Evolutionary conservation across 2,888 invertebrate species (phyloP), one percentile per base, ranked within the genome.

Genomic region (Lepeophtheirus nordmannii): DNA sequence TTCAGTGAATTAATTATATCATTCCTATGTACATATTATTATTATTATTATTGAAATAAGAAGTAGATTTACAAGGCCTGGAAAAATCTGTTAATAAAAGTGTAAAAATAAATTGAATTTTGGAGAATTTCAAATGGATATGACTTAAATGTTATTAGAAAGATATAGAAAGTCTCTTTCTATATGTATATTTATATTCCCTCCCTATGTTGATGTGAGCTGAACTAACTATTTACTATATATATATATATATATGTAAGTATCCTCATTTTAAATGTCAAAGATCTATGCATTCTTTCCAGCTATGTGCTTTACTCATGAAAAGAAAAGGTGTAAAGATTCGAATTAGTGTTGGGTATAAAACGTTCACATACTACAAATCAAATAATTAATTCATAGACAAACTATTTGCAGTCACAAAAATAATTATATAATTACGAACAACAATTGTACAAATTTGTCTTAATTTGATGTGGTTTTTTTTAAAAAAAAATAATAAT

Each of bases 181-280:
- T 14, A 3, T 17, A 46, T 46, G 2, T 2, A 17, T 17, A 8
- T 46, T 30, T 30, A 5, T 30, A 5, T 30, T 30, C 7, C 30
- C 30, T 5, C 30, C 30, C 30, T 30, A 5, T 7, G 30, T 30
- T 30, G 30, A 30, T 30, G 30, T 30, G 30, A 30, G 30, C 30
- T 30, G 30, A 30, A 30, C 30, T n/a, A 30, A 30, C 30, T 30
- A 30, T 7, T n/a, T n/a, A n/a, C n/a, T n/a, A 30, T 30, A 5
- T 30, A 30, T 30, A 7, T 30, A 7, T 30, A 7, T 30, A 30
- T 5, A 7, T 30, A 30, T 30, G 30, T 46, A 46, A 46, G n/a
- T 46, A 46, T 46, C 53, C 53, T 46, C 53, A 17, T 46, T 46
- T 46, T 46, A 46, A 46, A 46, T 46, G 53, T 46, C 53, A 46